phyloP scores from a whole-genome alignment of 2,797 vertebrate genomes.

The Centropyge bicolor region DNA sequence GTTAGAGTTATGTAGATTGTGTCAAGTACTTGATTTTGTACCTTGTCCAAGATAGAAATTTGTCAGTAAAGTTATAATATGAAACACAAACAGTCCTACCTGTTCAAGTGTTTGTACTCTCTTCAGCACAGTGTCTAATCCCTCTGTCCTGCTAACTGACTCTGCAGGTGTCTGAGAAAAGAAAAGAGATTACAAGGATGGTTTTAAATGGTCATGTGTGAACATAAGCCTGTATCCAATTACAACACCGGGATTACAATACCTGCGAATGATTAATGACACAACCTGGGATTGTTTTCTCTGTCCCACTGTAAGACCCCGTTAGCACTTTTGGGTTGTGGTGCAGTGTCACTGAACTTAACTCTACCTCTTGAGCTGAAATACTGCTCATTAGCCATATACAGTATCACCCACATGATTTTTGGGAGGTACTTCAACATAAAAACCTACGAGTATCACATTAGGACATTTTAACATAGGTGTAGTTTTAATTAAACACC shows the following conservation, averaged over 20 bases:
- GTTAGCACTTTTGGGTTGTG: neutral
- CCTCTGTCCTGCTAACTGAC: constrained; percentile 55
- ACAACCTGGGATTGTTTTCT: constrained; percentile 20
- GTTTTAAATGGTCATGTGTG: constrained; percentile 87
- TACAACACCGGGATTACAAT: constrained; percentile 78
- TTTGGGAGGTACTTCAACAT: neutral
- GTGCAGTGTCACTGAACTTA: neutral
- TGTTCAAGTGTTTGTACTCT: constrained; percentile 48
- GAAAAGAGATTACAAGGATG: constrained; percentile 83
- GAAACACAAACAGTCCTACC: constrained; percentile 45
- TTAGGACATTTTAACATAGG: neutral
- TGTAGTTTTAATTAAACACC: neutral
- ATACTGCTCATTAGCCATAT: neutral
- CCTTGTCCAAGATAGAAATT: neutral
- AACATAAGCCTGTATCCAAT: constrained; percentile 86
- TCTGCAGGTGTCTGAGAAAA: constrained; percentile 76
- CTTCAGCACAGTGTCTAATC: constrained; percentile 52
- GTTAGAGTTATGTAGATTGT: too few relatives aligned
- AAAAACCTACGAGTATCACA: neutral
- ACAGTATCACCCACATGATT: neutral
- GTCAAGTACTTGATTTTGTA: neutral
- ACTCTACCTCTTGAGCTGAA: neutral
- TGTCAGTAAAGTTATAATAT: neutral
- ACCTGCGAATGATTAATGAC: constrained; percentile 32
- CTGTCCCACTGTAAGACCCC: neutral